A percentile compares a stretch with the other conserved stretches of the same genome.
Evolutionary conservation across 2,797 vertebrate genomes (phyloP).

Genomic region (Aeoliscus strigatus): DNA sequence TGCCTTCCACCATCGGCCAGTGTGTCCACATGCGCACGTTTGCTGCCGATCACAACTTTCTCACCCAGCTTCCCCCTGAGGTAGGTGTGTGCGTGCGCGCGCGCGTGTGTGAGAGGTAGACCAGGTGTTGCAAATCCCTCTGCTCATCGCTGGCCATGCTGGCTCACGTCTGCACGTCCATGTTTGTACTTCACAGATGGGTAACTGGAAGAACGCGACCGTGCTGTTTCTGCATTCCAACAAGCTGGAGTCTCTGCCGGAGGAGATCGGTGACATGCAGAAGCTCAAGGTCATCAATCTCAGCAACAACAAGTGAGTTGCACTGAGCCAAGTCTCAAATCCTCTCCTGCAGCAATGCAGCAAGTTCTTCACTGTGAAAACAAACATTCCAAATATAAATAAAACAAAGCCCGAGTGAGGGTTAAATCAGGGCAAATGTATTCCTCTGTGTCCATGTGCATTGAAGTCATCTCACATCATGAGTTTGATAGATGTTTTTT

Average conservation of each 20-base stretch:
- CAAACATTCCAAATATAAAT: too few relatives aligned
- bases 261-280: conserved; percentile 98
- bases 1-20: conserved; percentile 87
- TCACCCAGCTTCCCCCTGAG: conserved; percentile 88
- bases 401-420: too few relatives aligned
- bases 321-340: neutral
- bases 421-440: too few relatives aligned
- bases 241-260: conserved; percentile 90
- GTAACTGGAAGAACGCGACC: conserved; percentile 88
- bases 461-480: too few relatives aligned
- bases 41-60: conserved; percentile 96
- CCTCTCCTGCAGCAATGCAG: too few relatives aligned
- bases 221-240: conserved; percentile 96
- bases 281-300: conserved; percentile 97
- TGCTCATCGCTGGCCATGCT: neutral
- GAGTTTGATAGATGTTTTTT: too few relatives aligned
- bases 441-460: too few relatives aligned
- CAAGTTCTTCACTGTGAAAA: too few relatives aligned
- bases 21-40: conserved; percentile 88
- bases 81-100: conserved; percentile 54
- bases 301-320: conserved; percentile 88
- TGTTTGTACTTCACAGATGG: conserved; percentile 78
- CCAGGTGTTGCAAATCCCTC: too few relatives aligned
- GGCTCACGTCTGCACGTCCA: conserved; percentile 6
- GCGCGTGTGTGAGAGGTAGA: neutral